Base-by-base conservation (phyloP, 2,113 vertebrate species). In the Oostethus manadensis region DNA sequence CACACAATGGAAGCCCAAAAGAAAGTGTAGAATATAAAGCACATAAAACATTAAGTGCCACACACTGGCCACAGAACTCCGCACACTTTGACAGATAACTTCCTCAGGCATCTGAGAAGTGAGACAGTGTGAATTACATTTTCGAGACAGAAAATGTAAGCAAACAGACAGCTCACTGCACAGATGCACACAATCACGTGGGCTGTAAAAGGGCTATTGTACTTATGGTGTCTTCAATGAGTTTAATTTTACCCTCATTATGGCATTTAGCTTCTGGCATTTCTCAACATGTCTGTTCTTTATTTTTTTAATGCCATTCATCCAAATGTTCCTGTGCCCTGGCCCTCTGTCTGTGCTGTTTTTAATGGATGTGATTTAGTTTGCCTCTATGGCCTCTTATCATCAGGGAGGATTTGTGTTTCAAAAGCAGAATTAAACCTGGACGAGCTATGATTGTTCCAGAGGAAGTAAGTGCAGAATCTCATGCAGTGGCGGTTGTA, bases 1-100 rank as follows among this genome's bases (percentile, higher is more conserved):
- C 79, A 76, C 79, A 77, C 74, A 65, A 20, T 33, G 46, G 56
- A 72, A 58, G 56, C 23, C 66, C 62, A 15, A 55, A 26, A 74
- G 77, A 64, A 53, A 73, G 71, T 58, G 49, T 14, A 78, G 58
- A 61, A 75, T 74, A 74, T 62, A 76, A 73, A 79, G 68, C 77
- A 78, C 77, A 77, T 67, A 66, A 81, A 79, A 78, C 42, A n/a
- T 14, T 48, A 53, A 72, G 57, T 58, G 65, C 61, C 10, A 53
- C 38, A 45, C 58, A 15, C 61, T 62, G 68, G 51, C 68, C 29
- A 44, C 64, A 74, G 62, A 66, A 8, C 49, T 65, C 61, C 64
- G 51, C 33, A 53, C 14, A 61, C 51, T 70, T 59, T 69, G 70
- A 82, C 72, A 64, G 66, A 78, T 74, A 57, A 84, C 74, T 57